These are phyloP conservation scores for Notothenia rossii DNA, from an alignment of 2,113 vertebrate genomes.

Conservation along the genomic window DNA sequence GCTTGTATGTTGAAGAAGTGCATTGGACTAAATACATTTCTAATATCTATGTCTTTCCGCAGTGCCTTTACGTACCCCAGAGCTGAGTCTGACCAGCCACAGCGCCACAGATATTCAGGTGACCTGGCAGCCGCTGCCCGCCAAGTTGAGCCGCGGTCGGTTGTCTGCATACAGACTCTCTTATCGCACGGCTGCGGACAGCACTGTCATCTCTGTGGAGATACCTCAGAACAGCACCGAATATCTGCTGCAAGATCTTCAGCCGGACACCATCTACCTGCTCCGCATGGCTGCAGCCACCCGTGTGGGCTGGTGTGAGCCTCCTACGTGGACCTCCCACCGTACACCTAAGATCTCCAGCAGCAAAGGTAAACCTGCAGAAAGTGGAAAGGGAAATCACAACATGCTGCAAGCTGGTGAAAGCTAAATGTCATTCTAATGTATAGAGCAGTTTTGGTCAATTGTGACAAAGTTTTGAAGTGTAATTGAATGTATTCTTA, in stretches of 20 bases:
- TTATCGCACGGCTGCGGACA: conserved; percentile 90
- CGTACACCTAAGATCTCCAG: conserved; percentile 93
- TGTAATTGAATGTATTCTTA: neutral
- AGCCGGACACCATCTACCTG: conserved; percentile 92
- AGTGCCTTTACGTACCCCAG: conserved; percentile 96
- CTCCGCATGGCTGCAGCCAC: conserved; percentile 94
- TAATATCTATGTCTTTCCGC: conserved; percentile 25
- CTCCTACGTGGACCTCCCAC: conserved; percentile 94
- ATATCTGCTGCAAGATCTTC: conserved; percentile 87
- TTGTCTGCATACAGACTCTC: conserved; percentile 91
- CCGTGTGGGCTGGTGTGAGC: conserved; percentile 93
- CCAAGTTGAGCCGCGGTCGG: conserved; percentile 89
- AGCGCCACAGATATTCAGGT: conserved; percentile 93
- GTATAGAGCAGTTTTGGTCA: neutral
- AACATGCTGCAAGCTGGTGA: neutral
- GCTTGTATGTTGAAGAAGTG: neutral
- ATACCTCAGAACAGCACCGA: conserved; percentile 86
- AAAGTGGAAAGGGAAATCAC: neutral
- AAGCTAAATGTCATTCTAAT: neutral
- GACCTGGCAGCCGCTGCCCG: conserved; percentile 92
- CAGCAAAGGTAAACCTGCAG: conserved; percentile 86
- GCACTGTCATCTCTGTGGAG: conserved; percentile 87
- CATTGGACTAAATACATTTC: neutral
- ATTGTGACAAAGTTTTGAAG: neutral
- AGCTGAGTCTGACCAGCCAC: conserved; percentile 92